Conservation (phyloP, 1,140 invertebrate genomes). For the Caenorhabditis latens region DNA sequence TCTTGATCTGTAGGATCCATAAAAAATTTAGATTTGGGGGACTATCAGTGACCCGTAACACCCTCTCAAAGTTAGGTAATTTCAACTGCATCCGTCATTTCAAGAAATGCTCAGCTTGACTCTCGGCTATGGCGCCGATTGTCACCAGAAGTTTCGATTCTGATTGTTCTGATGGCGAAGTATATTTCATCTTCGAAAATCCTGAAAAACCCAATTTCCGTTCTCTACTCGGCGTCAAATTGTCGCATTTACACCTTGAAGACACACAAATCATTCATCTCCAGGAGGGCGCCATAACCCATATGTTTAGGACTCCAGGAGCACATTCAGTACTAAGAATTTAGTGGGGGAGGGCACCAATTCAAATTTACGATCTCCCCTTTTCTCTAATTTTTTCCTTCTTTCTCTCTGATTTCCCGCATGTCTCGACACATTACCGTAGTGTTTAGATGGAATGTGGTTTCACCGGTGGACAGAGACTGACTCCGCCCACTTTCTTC, state of each 20-base stretch:
- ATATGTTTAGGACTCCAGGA: not conserved
- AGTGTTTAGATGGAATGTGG: not conserved
- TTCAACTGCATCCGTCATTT: no score
- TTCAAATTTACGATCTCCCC: conserved; percentile 42
- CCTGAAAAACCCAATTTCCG: not conserved
- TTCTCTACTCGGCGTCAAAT: conserved; percentile 27
- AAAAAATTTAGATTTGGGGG: no score
- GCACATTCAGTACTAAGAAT: not conserved
- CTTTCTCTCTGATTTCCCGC: conserved; percentile 11
- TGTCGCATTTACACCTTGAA: conserved; percentile 50
- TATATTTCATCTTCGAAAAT: no score
- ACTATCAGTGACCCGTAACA: no score
- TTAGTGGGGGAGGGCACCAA: not conserved
- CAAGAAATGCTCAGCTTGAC: not conserved
- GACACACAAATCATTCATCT: conserved; percentile 20
- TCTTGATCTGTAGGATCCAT: no score
- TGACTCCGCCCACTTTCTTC: not conserved
- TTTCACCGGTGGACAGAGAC: no score
- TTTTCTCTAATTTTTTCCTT: not conserved
- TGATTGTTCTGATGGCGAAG: not conserved
- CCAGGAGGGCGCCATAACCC: conserved; percentile 17
- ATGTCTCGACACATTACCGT: conserved; percentile 37
- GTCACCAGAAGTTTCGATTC: not conserved
- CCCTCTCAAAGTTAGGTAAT: no score
- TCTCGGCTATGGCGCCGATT: not conserved